Percentiles rank a stretch among this genome's conserved stretches.
Evolutionary conservation across 2,113 vertebrate species (phyloP).

Genomic region (Ursus arctos): DNA sequence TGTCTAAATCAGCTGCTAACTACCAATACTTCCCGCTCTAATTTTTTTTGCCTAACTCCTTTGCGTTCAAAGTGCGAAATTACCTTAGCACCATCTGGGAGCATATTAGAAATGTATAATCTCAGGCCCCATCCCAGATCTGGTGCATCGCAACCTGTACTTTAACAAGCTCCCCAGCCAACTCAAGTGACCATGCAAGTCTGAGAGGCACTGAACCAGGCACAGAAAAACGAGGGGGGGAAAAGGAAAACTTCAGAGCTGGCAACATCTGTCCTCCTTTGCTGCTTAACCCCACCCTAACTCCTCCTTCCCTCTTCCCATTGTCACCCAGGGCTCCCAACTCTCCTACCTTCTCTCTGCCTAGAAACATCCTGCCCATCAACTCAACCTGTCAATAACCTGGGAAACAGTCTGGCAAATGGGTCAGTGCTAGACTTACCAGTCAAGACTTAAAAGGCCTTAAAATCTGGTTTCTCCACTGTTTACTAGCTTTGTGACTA

Average conservation of each 20-base stretch:
- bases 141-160: not conserved
- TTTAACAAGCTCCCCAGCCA: not conserved
- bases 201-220: not conserved
- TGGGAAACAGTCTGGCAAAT: not conserved
- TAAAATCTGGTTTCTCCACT: not conserved
- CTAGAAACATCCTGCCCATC: not conserved
- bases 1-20: not conserved
- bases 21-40: not conserved
- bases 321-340: not conserved
- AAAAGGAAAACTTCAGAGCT: not conserved
- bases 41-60: not conserved
- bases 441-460: not conserved
- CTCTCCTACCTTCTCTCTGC: not conserved
- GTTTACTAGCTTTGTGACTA: not conserved
- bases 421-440: not conserved
- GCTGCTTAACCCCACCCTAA: not conserved
- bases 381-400: not conserved
- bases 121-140: not conserved
- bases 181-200: not conserved
- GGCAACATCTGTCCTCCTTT: not conserved
- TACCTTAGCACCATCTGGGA: not conserved
- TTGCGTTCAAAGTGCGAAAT: not conserved
- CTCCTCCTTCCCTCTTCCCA: not conserved
- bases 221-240: not conserved
- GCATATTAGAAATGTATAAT: not conserved